phyloP scores from a whole-genome alignment of 2,113 vertebrate species.

The Cacatua alba region DNA sequence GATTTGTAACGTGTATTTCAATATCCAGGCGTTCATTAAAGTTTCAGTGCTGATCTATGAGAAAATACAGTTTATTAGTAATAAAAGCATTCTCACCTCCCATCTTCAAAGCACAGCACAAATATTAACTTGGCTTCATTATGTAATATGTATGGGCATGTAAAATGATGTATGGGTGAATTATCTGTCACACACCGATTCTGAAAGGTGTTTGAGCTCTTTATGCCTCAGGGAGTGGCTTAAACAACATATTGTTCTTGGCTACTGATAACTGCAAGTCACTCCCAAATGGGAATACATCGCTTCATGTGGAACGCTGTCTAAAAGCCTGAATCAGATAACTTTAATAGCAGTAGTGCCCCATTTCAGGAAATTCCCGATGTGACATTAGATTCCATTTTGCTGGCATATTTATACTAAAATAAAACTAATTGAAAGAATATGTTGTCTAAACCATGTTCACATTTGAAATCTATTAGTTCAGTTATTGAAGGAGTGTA shows the following conservation, averaged over 20 bases:
- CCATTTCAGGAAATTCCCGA: neutral
- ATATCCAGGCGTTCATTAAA: conserved; percentile 1
- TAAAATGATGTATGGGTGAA: neutral
- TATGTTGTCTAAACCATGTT: neutral
- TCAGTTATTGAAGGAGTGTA: neutral
- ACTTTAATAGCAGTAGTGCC: neutral
- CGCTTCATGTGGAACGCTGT: neutral
- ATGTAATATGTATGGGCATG: neutral
- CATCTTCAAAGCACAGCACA: neutral
- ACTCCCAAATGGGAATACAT: neutral
- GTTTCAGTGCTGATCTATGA: conserved; percentile 3
- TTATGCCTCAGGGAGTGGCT: neutral
- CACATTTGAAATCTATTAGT: neutral
- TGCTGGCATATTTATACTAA: neutral
- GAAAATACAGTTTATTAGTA: conserved; percentile 14
- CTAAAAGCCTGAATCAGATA: neutral
- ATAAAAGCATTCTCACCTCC: neutral
- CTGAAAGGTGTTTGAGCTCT: neutral
- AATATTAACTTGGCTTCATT: neutral
- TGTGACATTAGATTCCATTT: neutral
- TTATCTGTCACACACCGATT: neutral
- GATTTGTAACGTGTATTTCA: conserved; percentile 5
- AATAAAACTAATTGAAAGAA: conserved; percentile 24
- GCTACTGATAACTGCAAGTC: neutral
- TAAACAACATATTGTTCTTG: neutral